A percentile compares a stretch with the other conserved stretches of the same genome.
Conservation (phyloP, 2,113 vertebrate genomes). For the Sphyrna mokarran region DNA sequence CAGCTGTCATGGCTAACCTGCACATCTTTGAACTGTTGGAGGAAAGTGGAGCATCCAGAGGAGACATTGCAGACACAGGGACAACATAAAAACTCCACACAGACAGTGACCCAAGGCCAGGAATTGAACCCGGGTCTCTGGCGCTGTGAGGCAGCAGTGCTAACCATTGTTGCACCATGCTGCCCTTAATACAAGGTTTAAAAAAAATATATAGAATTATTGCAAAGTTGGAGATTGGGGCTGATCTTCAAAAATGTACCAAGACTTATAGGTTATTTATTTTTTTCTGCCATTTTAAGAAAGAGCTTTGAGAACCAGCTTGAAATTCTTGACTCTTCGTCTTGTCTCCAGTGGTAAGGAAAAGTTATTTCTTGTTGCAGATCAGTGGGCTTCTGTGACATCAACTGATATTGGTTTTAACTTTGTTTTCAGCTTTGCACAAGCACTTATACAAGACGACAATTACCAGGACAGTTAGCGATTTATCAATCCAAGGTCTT, state of each 20-base stretch:
- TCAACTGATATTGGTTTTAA: not conserved
- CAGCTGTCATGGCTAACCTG: no score
- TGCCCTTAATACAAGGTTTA: not conserved
- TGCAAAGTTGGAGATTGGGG: not conserved
- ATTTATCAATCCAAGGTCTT: not conserved
- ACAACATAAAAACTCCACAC: no score
- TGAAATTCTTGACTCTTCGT: no score
- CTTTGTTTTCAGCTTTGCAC: not conserved
- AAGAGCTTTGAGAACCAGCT: not conserved
- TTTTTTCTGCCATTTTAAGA: not conserved
- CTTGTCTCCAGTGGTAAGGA: not conserved
- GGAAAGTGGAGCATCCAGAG: no score
- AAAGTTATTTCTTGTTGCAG: not conserved
- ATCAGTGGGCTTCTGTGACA: not conserved
- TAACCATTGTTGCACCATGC: no score
- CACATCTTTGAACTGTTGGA: no score
- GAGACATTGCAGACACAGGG: no score
- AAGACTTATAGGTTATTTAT: not conserved
- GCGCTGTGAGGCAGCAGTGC: no score
- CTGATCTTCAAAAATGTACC: not conserved
- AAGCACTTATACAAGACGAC: not conserved
- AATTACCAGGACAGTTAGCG: not conserved
- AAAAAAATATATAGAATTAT: not conserved
- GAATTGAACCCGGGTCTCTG: no score
- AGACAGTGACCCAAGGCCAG: no score